phyloP scores from a whole-genome alignment of 2,797 vertebrate species.

The Onychomys torridus region DNA sequence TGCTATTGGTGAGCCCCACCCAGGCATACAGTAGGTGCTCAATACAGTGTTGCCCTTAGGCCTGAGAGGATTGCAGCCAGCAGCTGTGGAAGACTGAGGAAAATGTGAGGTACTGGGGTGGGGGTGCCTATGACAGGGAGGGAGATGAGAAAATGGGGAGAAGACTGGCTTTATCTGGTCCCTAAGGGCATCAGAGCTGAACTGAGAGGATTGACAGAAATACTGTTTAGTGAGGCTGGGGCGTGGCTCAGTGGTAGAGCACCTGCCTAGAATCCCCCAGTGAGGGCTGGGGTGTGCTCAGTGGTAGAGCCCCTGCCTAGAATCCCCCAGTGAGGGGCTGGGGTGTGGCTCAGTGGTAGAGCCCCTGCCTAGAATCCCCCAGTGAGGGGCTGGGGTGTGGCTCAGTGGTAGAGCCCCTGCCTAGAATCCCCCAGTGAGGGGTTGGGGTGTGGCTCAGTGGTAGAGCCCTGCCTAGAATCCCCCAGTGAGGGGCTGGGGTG shows the following conservation, averaged over 20 bases:
- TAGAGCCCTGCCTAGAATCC: too few species aligned
- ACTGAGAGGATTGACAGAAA: neutral
- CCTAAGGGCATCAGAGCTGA: neutral
- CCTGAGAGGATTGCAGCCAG: neutral
- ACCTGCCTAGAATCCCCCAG: neutral
- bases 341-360: neutral
- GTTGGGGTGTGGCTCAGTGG: too few species aligned
- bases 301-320: neutral
- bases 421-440: neutral
- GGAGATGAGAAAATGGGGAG: neutral
- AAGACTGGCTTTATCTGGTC: neutral
- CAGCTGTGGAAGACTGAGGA: neutral
- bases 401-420: neutral
- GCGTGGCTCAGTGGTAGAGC: neutral
- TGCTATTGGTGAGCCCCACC: neutral
- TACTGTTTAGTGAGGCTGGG: neutral
- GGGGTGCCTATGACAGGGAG: neutral
- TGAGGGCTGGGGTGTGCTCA: neutral
- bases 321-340: neutral
- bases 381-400: neutral
- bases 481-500: neutral
- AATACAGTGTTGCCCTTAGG: neutral
- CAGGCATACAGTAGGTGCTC: neutral
- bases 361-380: neutral
- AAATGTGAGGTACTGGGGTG: neutral